phyloP scores from a whole-genome alignment of 2,113 vertebrate genomes.

The Gorsachius goisagi region DNA sequence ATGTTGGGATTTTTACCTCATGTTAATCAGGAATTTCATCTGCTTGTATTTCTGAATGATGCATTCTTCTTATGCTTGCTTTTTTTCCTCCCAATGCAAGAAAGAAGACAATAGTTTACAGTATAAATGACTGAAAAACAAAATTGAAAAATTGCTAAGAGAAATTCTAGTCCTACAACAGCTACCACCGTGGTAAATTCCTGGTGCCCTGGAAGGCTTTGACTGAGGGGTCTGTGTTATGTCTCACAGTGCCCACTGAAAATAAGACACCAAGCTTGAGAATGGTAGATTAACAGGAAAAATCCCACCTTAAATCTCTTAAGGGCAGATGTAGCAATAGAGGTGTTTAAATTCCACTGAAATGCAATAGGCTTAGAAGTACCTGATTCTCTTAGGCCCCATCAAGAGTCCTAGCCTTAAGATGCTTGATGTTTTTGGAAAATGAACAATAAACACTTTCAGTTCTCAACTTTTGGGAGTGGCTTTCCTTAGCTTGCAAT shows the following conservation, averaged over 20 bases:
- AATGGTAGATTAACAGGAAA: background rate
- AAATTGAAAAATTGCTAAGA: background rate
- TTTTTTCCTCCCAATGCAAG: background rate
- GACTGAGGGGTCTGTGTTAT: background rate
- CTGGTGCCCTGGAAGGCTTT: background rate
- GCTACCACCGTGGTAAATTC: background rate
- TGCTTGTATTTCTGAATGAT: conserved; percentile 1
- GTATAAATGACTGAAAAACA: background rate
- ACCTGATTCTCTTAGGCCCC: background rate
- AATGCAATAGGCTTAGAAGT: background rate
- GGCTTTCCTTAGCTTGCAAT: background rate
- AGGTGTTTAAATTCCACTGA: background rate
- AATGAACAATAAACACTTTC: background rate
- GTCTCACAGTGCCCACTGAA: background rate
- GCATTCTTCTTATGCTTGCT: background rate
- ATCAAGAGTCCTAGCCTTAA: background rate
- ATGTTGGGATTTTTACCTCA: conserved; percentile 22
- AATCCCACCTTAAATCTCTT: background rate
- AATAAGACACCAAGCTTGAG: background rate
- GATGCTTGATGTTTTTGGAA: background rate
- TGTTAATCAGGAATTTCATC: conserved; percentile 34
- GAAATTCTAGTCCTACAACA: background rate
- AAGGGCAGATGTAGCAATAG: background rate
- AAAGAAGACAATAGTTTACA: background rate
- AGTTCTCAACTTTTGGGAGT: background rate